phyloP scores from a whole-genome alignment of 2,888 invertebrate genomes.

The Villa cingulata region DNA sequence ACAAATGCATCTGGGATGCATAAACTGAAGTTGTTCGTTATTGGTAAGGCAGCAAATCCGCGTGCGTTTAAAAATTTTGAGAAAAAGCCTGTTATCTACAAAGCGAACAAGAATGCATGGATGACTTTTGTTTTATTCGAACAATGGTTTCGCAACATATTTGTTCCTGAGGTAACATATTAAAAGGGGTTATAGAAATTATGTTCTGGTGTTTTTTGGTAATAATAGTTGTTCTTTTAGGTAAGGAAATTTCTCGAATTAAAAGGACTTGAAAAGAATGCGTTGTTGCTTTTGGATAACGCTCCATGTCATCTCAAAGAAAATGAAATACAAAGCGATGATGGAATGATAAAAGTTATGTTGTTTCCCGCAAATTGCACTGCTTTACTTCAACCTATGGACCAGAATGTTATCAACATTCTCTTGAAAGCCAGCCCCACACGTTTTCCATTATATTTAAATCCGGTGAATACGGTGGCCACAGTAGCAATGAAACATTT shows the following conservation, averaged over 20 bases:
- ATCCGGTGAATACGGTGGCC: too few relatives aligned
- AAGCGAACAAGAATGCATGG: slow-evolving; percentile 12
- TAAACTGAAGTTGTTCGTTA: slow-evolving; percentile 15
- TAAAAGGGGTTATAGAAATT: too few relatives aligned
- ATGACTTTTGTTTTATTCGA: slow-evolving; percentile 15
- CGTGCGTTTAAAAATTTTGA: slow-evolving; percentile 13
- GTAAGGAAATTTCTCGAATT: slow-evolving; percentile 9
- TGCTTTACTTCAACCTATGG: slow-evolving; percentile 15
- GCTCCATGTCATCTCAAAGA: slow-evolving; percentile 14
- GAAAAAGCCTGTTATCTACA: slow-evolving; percentile 11
- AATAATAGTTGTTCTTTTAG: neutral
- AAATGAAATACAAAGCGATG: slow-evolving; percentile 9
- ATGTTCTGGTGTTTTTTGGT: too few relatives aligned
- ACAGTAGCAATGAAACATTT: too few relatives aligned
- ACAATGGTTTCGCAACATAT: slow-evolving; percentile 15
- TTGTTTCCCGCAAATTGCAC: slow-evolving; percentile 17
- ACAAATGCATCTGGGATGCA: slow-evolving; percentile 15
- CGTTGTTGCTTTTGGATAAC: slow-evolving; percentile 17
- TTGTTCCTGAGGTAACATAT: slow-evolving; percentile 12
- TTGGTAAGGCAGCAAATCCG: slow-evolving; percentile 13
- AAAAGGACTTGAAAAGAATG: slow-evolving; percentile 15
- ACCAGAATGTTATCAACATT: slow-evolving; percentile 13
- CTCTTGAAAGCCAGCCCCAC: too few relatives aligned
- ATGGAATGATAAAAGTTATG: slow-evolving; percentile 13
- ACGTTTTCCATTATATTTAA: too few relatives aligned